Conservation (phyloP, 2,888 invertebrate genomes). For the Flexamia atlantica region DNA sequence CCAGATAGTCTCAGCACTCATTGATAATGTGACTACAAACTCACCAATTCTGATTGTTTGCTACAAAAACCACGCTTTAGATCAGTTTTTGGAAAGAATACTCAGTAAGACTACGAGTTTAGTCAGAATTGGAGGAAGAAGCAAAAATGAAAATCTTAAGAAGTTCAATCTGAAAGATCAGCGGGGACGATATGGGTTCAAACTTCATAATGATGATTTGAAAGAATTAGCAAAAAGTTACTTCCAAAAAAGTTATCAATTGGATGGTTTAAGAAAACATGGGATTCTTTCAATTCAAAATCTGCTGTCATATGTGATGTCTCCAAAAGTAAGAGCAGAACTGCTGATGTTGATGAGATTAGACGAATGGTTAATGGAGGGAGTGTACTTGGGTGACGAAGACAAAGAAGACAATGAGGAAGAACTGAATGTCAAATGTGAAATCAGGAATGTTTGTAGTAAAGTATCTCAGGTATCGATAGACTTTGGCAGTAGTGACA, state of each 20-base stretch:
- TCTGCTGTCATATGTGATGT: neutral
- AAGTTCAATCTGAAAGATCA: slow-evolving; percentile 11
- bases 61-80: slow-evolving; percentile 91
- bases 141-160: slow-evolving; percentile 79
- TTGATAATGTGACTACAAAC: slow-evolving; percentile 17
- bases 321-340: slow-evolving; percentile 2
- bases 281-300: slow-evolving; percentile 19
- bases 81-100: slow-evolving; percentile 88
- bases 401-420: no score
- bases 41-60: slow-evolving; percentile 87
- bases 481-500: no score
- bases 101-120: slow-evolving; percentile 78
- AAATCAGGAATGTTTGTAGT: no score
- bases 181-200: neutral
- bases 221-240: neutral
- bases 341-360: neutral
- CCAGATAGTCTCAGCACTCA: slow-evolving; percentile 75
- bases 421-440: no score
- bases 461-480: no score
- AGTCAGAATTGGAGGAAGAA: slow-evolving; percentile 82
- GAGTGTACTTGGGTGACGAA: slow-evolving; percentile 7
- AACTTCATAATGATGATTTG: neutral
- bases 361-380: slow-evolving; percentile 44
- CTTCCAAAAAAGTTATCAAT: neutral
- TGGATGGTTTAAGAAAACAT: neutral